phyloP scores from a whole-genome alignment of 2,888 invertebrate species.

The Erebia aethiops region DNA sequence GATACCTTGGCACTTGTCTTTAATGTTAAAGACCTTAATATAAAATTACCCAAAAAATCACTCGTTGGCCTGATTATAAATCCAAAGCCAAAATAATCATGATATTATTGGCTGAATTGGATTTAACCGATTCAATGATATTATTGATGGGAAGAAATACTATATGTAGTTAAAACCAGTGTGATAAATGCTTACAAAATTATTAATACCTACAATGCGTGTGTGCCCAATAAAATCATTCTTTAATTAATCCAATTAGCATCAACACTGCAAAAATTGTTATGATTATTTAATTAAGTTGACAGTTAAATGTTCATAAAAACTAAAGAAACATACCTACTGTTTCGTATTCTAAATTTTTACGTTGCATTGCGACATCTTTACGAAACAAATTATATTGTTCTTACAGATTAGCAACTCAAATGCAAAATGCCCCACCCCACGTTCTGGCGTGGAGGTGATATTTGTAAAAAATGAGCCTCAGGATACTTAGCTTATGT shows the following conservation, averaged over 20 bases:
- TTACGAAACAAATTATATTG: not conserved
- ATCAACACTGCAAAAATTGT: not conserved
- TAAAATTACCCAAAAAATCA: not conserved
- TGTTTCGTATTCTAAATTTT: not conserved
- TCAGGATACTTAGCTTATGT: too few relatives aligned
- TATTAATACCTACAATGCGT: not conserved
- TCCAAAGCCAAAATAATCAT: too few relatives aligned
- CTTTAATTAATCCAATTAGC: not conserved
- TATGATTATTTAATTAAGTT: not conserved
- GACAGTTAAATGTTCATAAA: not conserved
- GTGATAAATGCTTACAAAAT: not conserved
- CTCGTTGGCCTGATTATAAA: not conserved
- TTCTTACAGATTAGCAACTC: not conserved
- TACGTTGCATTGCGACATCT: not conserved
- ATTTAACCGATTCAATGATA: not conserved
- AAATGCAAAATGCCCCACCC: too few relatives aligned
- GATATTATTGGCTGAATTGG: not conserved
- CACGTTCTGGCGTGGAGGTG: too few relatives aligned
- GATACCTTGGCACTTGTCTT: not conserved
- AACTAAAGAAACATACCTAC: not conserved
- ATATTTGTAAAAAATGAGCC: too few relatives aligned
- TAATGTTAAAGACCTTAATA: not conserved
- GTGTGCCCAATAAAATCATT: not conserved
- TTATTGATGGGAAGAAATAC: not conserved
- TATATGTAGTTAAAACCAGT: not conserved